These are phyloP conservation scores for Hexactinellida sp. DNA, from an alignment of 37 sponge, comb jelly and placozoan genomes.

Conservation along the genomic window DNA sequence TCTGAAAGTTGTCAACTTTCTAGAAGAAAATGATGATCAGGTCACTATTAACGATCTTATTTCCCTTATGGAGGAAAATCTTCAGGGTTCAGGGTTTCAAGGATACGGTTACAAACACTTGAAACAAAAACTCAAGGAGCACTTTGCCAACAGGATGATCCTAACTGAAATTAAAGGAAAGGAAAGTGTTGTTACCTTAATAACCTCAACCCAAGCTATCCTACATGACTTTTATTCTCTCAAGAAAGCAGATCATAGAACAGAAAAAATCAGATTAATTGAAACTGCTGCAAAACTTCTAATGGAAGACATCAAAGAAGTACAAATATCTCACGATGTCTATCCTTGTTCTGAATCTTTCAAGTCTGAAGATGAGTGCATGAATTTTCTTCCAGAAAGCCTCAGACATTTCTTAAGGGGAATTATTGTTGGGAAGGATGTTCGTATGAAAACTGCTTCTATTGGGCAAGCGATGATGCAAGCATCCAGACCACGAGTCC, in stretches of 20 bases:
- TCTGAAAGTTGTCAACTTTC: too few species aligned
- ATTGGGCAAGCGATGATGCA: conserved; percentile 6
- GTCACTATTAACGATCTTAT: conserved; percentile 28
- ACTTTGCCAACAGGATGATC: conserved; percentile 26
- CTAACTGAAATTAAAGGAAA: conserved; percentile 34
- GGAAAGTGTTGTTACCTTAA: conserved; percentile 28
- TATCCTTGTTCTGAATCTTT: conserved; percentile 18
- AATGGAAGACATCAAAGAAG: conserved; percentile 28
- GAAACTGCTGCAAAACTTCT: conserved; percentile 30
- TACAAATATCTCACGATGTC: conserved; percentile 23
- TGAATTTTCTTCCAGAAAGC: not conserved
- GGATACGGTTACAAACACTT: conserved; percentile 23
- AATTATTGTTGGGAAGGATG: not conserved
- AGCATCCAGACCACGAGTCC: not conserved
- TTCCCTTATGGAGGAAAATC: conserved; percentile 20
- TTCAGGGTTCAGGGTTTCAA: too few species aligned
- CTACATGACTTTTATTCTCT: conserved; percentile 29
- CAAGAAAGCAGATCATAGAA: not conserved
- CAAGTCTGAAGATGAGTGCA: not conserved
- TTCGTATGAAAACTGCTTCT: not conserved
- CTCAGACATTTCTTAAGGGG: not conserved
- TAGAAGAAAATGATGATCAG: conserved; percentile 34
- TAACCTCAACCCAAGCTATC: conserved; percentile 17
- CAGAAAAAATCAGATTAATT: conserved; percentile 21
- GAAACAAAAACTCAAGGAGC: conserved; percentile 21